A percentile compares a stretch with the other conserved stretches of the same genome.
phyloP scores from a whole-genome alignment of 2,797 vertebrate genomes.

The Lepus oiostolus region DNA sequence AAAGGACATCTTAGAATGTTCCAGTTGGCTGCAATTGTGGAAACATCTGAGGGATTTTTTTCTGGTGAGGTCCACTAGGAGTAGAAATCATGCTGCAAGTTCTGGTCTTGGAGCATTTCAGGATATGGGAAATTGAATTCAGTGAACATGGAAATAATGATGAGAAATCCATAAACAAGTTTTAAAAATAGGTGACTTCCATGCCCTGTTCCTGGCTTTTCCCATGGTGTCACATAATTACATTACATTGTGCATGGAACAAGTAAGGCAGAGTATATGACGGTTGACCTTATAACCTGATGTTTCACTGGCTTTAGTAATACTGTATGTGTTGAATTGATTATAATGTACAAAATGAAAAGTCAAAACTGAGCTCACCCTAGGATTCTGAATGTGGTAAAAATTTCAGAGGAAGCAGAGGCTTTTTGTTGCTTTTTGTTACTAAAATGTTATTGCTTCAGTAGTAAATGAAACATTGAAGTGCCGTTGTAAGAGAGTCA shows the following conservation, averaged over 20 bases:
- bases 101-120: slow-evolving; percentile 81
- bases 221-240: slow-evolving; percentile 82
- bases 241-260: background rate
- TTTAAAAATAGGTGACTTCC: slow-evolving; percentile 87
- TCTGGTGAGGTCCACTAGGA: slow-evolving; percentile 78
- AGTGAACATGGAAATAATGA: slow-evolving; percentile 85
- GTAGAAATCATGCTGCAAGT: slow-evolving; percentile 75
- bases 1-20: slow-evolving; percentile 86
- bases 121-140: slow-evolving; percentile 84
- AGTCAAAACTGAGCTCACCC: background rate
- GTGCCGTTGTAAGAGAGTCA: slow-evolving; percentile 20
- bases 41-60: slow-evolving; percentile 83
- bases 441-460: background rate
- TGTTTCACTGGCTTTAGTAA: background rate
- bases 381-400: slow-evolving; percentile 1
- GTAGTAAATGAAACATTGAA: background rate
- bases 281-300: background rate
- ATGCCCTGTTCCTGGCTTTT: slow-evolving; percentile 81
- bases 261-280: background rate
- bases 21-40: slow-evolving; percentile 84
- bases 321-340: background rate
- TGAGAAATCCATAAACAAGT: slow-evolving; percentile 85
- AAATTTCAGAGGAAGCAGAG: slow-evolving; percentile 28
- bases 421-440: background rate
- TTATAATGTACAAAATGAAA: slow-evolving; percentile 53